Conservation (phyloP, 2,888 invertebrate genomes). For the Thereva unica region DNA sequence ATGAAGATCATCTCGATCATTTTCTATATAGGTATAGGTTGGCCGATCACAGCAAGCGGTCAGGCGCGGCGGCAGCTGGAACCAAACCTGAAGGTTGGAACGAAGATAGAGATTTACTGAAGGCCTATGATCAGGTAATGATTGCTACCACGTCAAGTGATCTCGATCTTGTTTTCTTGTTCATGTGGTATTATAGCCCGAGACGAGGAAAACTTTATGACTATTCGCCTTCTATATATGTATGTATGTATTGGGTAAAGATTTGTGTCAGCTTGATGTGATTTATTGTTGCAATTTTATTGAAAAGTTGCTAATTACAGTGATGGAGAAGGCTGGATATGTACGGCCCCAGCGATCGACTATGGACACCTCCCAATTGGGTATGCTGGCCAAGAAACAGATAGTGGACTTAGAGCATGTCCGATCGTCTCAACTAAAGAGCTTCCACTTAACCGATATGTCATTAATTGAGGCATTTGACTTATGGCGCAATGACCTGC, state of each 20-base stretch:
- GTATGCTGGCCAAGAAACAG: background rate
- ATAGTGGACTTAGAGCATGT: background rate
- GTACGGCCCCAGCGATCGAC: background rate
- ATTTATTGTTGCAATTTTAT: conserved; percentile 27
- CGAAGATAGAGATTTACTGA: background rate
- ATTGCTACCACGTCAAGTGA: conserved; percentile 6
- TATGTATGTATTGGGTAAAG: conserved; percentile 7
- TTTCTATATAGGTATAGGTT: conserved; percentile 3
- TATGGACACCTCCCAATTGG: conserved; percentile 8
- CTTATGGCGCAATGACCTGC: conserved; percentile 7
- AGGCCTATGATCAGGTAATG: conserved; percentile 11
- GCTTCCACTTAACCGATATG: conserved; percentile 24
- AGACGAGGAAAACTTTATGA: conserved; percentile 8
- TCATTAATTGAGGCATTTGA: background rate
- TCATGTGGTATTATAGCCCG: no score
- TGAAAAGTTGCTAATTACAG: conserved; percentile 33
- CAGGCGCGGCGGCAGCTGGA: conserved; percentile 7
- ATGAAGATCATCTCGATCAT: conserved; percentile 18
- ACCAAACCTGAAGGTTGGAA: background rate
- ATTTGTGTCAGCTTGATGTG: conserved; percentile 18
- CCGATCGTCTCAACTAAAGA: conserved; percentile 2
- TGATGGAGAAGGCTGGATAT: conserved; percentile 7
- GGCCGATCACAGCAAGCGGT: conserved; percentile 29
- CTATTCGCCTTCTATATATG: conserved; percentile 1
- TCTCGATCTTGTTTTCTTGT: background rate